Percentiles rank a stretch among this genome's conserved stretches.
These are phyloP conservation scores for Heliopora coerulea DNA, from an alignment of 92 coral and sea anemone genomes.

Conservation along the genomic window DNA sequence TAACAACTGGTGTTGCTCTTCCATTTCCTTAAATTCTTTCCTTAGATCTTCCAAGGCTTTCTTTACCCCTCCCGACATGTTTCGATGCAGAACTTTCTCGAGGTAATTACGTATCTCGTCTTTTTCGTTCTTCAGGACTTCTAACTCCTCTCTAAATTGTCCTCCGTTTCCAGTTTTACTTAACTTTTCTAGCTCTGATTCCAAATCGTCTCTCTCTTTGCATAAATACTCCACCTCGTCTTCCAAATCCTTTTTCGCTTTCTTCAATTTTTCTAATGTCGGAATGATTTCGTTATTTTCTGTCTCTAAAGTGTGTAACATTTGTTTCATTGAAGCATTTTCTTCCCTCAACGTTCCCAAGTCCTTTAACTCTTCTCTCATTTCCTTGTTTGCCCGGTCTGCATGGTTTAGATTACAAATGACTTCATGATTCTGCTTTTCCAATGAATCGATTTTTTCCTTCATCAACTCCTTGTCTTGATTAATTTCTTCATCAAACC, in stretches of 20 bases:
- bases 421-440: neutral
- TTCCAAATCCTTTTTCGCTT: conserved; percentile 16
- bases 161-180: neutral
- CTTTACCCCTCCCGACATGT: conserved; percentile 1
- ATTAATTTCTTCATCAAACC: neutral
- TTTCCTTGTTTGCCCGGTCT: neutral
- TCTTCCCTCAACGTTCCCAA: conserved; percentile 1
- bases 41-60: conserved; percentile 2
- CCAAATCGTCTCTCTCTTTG: conserved; percentile 16
- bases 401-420: neutral
- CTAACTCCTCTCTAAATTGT: conserved; percentile 1
- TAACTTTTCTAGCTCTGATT: neutral
- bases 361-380: neutral
- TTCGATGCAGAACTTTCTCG: neutral
- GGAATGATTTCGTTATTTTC: conserved; percentile 31
- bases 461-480: neutral
- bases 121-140: neutral
- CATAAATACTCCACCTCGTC: conserved; percentile 31
- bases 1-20: neutral
- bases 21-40: neutral
- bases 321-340: conserved; percentile 1
- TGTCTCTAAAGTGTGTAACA: conserved; percentile 3
- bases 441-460: neutral
- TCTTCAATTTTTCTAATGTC: neutral
- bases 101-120: conserved; percentile 7